Evolutionary conservation across 2,113 vertebrate genomes (phyloP).

Genomic region (Pseudopipra pipra): DNA sequence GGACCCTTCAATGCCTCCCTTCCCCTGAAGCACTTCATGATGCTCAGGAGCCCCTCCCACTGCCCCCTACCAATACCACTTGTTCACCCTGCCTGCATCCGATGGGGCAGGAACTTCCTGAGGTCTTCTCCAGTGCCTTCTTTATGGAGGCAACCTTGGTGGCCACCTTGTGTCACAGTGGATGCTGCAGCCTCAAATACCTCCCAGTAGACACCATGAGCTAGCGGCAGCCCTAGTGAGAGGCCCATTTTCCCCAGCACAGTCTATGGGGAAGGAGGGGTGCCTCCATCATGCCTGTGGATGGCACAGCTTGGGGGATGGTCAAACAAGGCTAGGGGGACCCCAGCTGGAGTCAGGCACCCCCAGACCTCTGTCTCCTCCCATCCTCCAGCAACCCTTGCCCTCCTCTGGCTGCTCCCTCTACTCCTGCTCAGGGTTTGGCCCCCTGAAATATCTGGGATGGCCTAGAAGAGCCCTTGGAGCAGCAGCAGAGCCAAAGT

Average conservation of each 20-base stretch:
- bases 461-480: background rate
- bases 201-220: background rate
- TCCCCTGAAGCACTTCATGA: background rate
- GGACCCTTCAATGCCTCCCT: fast-evolving
- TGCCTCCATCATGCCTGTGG: background rate
- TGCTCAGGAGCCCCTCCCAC: background rate
- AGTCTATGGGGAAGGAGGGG: fast-evolving
- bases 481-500: background rate
- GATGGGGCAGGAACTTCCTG: background rate
- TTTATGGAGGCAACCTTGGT: background rate
- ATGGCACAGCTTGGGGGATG: background rate
- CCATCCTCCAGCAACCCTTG: background rate
- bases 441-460: background rate
- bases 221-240: background rate
- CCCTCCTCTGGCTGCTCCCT: background rate
- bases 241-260: background rate
- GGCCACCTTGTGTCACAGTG: background rate
- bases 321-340: background rate
- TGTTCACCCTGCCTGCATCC: background rate
- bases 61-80: background rate
- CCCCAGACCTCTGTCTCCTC: background rate
- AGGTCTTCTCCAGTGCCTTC: background rate
- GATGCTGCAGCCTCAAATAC: background rate
- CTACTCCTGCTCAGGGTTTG: background rate
- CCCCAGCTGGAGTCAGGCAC: background rate